A percentile compares a stretch with the other conserved stretches of the same genome.
phyloP scores from a whole-genome alignment of 2,797 vertebrate genomes.

The Lagocephalus sceleratus region DNA sequence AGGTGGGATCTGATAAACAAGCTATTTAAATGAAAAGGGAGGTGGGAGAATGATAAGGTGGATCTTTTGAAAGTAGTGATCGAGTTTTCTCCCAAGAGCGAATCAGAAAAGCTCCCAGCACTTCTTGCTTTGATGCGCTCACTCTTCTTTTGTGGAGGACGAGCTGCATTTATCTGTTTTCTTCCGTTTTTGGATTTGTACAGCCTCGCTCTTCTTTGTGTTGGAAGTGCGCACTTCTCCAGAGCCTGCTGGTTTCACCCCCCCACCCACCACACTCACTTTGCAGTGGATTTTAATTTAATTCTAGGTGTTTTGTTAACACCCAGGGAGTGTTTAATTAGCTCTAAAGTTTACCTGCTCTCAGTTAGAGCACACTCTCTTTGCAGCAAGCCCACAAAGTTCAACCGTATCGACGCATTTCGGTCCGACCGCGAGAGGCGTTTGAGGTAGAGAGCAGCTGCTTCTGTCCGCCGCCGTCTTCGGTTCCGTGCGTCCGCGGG shows the following conservation, averaged over 20 bases:
- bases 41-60: conserved; percentile 57
- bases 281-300: conserved; percentile 35
- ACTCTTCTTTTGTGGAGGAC: conserved; percentile 41
- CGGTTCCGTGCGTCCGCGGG: too few relatives aligned
- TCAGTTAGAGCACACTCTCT: too few relatives aligned
- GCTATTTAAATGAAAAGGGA: conserved; percentile 68
- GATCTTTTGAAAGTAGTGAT: conserved; percentile 65
- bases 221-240: neutral
- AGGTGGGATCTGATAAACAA: conserved; percentile 69
- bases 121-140: conserved; percentile 45
- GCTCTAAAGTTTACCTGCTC: too few relatives aligned
- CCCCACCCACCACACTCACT: conserved; percentile 30
- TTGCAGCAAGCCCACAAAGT: too few relatives aligned
- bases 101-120: conserved; percentile 63
- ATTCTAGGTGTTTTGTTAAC: conserved; percentile 23
- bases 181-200: conserved; percentile 61
- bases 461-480: too few relatives aligned
- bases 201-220: conserved; percentile 55
- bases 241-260: conserved; percentile 24
- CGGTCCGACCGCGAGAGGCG: too few relatives aligned
- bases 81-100: conserved; percentile 58
- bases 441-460: too few relatives aligned
- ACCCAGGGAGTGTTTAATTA: too few relatives aligned
- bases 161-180: conserved; percentile 33
- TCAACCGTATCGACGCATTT: too few relatives aligned